Evolutionary conservation across 2,888 invertebrate genomes (phyloP).

Genomic region (Notocelia uddmanniana): DNA sequence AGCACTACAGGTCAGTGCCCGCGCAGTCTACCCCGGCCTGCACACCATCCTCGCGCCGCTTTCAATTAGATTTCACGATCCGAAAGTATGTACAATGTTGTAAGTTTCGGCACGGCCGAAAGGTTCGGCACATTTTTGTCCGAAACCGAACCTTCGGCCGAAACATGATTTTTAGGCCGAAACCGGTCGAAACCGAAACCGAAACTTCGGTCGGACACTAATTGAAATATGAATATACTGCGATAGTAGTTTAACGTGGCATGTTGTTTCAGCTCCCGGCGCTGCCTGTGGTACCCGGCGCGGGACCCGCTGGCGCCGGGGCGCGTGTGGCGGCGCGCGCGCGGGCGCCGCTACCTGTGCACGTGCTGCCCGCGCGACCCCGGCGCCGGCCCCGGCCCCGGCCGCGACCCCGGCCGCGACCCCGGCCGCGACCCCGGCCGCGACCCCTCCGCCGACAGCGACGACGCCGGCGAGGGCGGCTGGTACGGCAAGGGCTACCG

Average conservation of each 20-base stretch:
- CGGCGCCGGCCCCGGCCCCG: slow-evolving; percentile 46
- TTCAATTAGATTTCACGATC: no score
- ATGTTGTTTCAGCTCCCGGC: slow-evolving; percentile 59
- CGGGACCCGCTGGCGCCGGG: slow-evolving; percentile 66
- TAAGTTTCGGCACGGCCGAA: no score
- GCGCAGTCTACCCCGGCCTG: slow-evolving; percentile 52
- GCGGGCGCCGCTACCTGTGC: slow-evolving; percentile 87
- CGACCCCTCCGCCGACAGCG: slow-evolving; percentile 63
- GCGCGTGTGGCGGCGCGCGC: slow-evolving; percentile 65
- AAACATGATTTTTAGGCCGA: no score
- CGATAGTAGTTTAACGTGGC: no score
- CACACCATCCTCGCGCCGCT: slow-evolving; percentile 63
- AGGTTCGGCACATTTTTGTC: no score
- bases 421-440: slow-evolving; percentile 65
- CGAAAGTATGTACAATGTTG: no score
- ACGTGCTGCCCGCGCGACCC: slow-evolving; percentile 83
- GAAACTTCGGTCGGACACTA: no score
- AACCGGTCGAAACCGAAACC: no score
- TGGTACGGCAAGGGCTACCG: slow-evolving; percentile 96
- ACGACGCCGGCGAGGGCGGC: slow-evolving; percentile 77
- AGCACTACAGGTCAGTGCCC: slow-evolving; percentile 44
- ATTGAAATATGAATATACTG: no score
- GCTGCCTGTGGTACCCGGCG: slow-evolving; percentile 84
- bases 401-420: slow-evolving; percentile 64
- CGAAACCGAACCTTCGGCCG: no score